phyloP scores from a whole-genome alignment of 2,797 vertebrate genomes.

The Poliocrania exsul region DNA sequence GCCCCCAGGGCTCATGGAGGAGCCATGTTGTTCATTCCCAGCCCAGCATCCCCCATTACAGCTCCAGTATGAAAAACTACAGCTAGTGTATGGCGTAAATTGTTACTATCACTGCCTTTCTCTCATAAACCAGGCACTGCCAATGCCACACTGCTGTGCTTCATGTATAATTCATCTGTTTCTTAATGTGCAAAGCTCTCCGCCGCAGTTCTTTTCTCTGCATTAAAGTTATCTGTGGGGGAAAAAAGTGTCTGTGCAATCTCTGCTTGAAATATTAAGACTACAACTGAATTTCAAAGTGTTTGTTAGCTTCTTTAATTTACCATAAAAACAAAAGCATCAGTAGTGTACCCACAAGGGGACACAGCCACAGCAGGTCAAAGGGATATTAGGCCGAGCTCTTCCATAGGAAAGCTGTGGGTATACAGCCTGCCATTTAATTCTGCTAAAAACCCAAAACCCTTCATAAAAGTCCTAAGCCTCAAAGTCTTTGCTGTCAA shows the following conservation, averaged over 20 bases:
- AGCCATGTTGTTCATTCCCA: background rate
- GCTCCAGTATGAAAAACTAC: slow-evolving; percentile 4
- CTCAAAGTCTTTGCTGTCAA: background rate
- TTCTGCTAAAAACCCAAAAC: background rate
- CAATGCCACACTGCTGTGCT: background rate
- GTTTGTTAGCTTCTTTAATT: background rate
- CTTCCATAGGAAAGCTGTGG: background rate
- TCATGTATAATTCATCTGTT: slow-evolving; percentile 46
- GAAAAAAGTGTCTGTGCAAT: background rate
- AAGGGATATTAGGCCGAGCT: background rate
- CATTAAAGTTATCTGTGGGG: background rate
- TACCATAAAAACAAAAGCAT: background rate
- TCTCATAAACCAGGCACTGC: background rate
- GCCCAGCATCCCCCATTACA: background rate
- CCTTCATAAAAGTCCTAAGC: background rate
- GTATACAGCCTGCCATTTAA: background rate
- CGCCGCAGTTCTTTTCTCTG: slow-evolving; percentile 16
- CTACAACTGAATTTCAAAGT: background rate
- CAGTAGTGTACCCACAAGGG: background rate
- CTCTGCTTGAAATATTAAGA: background rate
- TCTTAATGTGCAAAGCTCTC: slow-evolving; percentile 21
- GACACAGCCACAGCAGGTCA: background rate
- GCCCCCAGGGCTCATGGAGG: background rate
- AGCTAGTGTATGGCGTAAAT: background rate
- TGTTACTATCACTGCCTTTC: background rate